These are phyloP conservation scores for Phataginus tetradactyla DNA, from an alignment of 2,797 vertebrate genomes.

Conservation along the genomic window DNA sequence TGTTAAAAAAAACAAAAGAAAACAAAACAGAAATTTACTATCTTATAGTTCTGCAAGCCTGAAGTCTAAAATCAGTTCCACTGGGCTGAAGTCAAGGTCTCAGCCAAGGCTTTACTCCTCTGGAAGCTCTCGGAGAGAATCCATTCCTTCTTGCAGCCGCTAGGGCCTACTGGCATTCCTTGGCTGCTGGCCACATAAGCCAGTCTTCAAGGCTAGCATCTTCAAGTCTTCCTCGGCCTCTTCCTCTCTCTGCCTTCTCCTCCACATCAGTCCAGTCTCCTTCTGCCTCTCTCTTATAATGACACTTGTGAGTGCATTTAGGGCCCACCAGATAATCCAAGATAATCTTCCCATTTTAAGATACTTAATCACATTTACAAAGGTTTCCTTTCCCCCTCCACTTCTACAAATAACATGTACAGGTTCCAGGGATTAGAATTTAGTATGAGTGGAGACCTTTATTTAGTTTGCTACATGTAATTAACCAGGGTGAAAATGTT, in stretches of 20 bases:
- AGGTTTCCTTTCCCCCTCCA: background rate
- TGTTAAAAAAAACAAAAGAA: background rate
- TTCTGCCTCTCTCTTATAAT: background rate
- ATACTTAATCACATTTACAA: background rate
- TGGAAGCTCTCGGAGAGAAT: background rate
- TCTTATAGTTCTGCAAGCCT: background rate
- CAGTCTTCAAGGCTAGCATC: background rate
- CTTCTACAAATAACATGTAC: background rate
- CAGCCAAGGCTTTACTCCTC: background rate
- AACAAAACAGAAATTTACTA: background rate
- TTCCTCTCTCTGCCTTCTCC: background rate
- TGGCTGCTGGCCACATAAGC: background rate
- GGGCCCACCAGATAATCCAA: background rate
- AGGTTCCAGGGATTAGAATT: background rate
- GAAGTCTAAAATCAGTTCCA: background rate
- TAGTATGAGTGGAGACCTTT: background rate
- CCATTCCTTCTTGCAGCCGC: background rate
- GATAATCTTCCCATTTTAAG: background rate
- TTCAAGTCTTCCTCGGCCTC: background rate
- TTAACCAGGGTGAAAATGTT: background rate
- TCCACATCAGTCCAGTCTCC: background rate
- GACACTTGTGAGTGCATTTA: background rate
- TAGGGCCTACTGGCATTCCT: background rate
- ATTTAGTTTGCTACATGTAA: background rate
- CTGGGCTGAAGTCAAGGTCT: background rate